Evolutionary conservation across 2,113 vertebrate genomes (phyloP), one percentile per base, ranked within the genome.

Genomic region (Progne subis): DNA sequence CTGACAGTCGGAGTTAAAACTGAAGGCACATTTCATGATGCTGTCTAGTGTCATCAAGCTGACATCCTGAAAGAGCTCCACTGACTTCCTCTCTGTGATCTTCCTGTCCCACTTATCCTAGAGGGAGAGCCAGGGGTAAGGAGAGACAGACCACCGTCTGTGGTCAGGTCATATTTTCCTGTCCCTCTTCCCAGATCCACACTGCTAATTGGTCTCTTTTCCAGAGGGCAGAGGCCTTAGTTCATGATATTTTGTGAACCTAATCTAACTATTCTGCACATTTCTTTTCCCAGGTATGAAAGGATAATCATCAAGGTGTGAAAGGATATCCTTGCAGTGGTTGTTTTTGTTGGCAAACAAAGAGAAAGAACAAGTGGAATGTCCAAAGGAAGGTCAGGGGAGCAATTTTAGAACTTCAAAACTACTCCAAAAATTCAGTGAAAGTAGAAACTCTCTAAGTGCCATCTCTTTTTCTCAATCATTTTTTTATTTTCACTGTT

Each of bases 1-100:
- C 93, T 99, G 98, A 86, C 98, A 96, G 93, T 95, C 97, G 82
- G 97, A 97, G 26, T 97, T 79, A 55, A 88, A 95, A 86, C 99
- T 99, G 97, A 99, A 99, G 31, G 98, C 98, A 8, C 99, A 99
- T 89, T 99, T 99, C 98, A 99, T 96, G 82, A 99, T 98, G 90
- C 64, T 99, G 94, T 99, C 99, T 41, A 99, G 97, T 2, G 98
- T 98, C 99, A 99, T 99, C 29, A 99, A 97, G 82, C 99, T 99
- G 68, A 99, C 60, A 0, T 98, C 95, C 29, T 98, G 80, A 85
- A 98, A 99, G 68, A 99, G 68, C 72, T 99, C 99, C 95, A 99
- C 96, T 5, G 97, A 71, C 17, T 97, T 82, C 5, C 81, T 92
- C 37, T 96, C 93, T 31, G 61, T 63, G 65, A 70, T 86, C 41